Evolutionary conservation across 2,888 invertebrate species (phyloP).

Genomic region (Spodoptera picta): DNA sequence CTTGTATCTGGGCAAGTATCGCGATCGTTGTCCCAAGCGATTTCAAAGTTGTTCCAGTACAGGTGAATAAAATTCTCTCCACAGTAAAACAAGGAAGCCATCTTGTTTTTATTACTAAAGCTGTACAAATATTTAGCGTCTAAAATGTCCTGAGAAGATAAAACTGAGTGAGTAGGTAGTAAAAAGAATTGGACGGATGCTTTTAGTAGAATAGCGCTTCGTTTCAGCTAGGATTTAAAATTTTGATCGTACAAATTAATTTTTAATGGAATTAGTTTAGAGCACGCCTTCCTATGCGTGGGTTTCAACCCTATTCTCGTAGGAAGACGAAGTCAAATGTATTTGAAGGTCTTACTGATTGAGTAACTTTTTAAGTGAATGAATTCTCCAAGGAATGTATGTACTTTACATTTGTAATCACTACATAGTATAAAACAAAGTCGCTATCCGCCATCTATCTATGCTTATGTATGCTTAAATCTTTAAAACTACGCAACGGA

Average conservation of each 20-base stretch:
- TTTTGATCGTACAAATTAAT: no score
- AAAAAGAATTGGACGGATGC: constrained; percentile 33
- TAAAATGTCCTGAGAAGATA: constrained; percentile 30
- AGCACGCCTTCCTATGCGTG: background rate
- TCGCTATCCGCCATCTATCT: no score
- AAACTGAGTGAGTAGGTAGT: constrained; percentile 8
- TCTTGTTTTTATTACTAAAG: constrained; percentile 20
- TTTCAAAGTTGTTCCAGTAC: constrained; percentile 40
- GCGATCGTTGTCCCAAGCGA: constrained; percentile 36
- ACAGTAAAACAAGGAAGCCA: constrained; percentile 29
- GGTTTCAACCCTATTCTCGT: background rate
- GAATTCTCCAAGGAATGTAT: no score
- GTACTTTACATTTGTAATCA: no score
- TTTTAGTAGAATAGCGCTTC: constrained; percentile 17
- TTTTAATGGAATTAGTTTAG: no score
- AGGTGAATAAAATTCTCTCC: constrained; percentile 50
- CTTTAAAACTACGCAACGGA: no score
- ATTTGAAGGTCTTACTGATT: no score
- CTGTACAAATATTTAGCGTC: constrained; percentile 44
- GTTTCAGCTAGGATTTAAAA: no score
- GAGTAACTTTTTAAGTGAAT: no score
- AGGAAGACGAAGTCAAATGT: no score
- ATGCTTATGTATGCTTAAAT: no score
- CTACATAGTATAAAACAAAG: no score
- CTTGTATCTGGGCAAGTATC: constrained; percentile 32